Conservation (phyloP, 2,113 vertebrate genomes). For the Erythrocercus mccallii region DNA sequence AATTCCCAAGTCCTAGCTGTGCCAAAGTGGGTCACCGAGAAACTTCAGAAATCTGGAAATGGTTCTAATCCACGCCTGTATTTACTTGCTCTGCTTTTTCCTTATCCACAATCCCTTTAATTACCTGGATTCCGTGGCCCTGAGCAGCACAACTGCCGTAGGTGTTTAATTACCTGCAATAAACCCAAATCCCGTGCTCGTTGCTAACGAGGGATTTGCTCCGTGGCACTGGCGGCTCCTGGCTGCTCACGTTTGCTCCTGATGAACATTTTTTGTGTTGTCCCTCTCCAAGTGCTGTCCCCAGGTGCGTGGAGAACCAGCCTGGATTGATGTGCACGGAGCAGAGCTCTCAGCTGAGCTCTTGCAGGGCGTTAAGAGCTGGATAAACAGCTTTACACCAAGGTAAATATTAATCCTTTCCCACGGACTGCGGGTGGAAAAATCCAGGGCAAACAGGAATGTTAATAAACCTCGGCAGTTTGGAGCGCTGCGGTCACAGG, state of each 20-base stretch:
- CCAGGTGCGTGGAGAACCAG: background rate
- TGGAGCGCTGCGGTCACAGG: background rate
- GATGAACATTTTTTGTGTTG: background rate
- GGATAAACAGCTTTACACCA: conserved; percentile 59
- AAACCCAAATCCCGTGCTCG: conserved; percentile 15
- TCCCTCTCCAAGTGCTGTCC: conserved; percentile 1
- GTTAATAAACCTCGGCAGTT: conserved; percentile 20
- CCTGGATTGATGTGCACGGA: background rate
- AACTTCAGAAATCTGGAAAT: background rate
- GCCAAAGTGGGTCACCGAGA: background rate
- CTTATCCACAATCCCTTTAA: conserved; percentile 35
- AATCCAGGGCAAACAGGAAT: conserved; percentile 54
- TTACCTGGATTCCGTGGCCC: conserved; percentile 32
- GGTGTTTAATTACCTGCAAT: conserved; percentile 45
- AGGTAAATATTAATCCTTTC: conserved; percentile 59
- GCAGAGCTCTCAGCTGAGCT: conserved; percentile 19
- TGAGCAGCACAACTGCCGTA: conserved; percentile 46
- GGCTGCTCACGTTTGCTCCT: conserved; percentile 19
- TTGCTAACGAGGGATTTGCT: conserved; percentile 59
- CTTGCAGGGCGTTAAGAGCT: conserved; percentile 18
- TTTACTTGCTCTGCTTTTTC: conserved; percentile 42
- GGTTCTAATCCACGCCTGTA: background rate
- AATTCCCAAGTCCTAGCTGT: background rate
- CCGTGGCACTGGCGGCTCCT: conserved; percentile 28
- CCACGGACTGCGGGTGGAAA: background rate